Percentiles rank a stretch among this genome's conserved stretches.
phyloP scores from a whole-genome alignment of 1,140 invertebrate genomes.

The Manduca sexta region DNA sequence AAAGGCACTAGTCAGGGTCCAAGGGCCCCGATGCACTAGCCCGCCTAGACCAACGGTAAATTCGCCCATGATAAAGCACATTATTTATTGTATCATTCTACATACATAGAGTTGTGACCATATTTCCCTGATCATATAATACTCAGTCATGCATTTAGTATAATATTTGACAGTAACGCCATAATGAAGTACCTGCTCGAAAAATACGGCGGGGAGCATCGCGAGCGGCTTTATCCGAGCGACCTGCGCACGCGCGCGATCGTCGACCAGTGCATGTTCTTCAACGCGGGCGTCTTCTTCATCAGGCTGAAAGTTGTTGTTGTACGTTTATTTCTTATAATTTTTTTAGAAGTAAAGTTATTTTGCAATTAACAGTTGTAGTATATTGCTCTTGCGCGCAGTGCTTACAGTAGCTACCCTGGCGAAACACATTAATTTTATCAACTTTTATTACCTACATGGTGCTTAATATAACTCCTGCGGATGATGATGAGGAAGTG shows the following conservation, averaged over 20 bases:
- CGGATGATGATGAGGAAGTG: not conserved
- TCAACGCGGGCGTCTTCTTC: conserved; percentile 11
- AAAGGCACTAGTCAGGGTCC: too few relatives aligned
- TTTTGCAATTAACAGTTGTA: too few relatives aligned
- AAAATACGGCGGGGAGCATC: conserved; percentile 69
- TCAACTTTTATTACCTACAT: not conserved
- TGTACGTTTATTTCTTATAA: not conserved
- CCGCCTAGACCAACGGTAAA: too few relatives aligned
- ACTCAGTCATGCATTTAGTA: conserved; percentile 7
- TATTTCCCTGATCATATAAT: too few relatives aligned
- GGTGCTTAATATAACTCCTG: not conserved
- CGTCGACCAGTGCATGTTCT: conserved; percentile 12
- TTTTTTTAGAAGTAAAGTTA: not conserved
- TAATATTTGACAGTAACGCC: conserved; percentile 62
- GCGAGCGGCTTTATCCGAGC: conserved; percentile 66
- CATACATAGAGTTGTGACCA: too few relatives aligned
- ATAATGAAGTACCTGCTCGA: conserved; percentile 75
- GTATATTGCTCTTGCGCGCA: not conserved
- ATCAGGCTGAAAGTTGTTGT: not conserved
- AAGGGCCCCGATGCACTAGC: too few relatives aligned
- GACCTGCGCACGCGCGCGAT: conserved; percentile 9
- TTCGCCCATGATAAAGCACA: too few relatives aligned
- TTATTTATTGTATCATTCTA: too few relatives aligned
- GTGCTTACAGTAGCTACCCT: not conserved
- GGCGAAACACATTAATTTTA: not conserved